A percentile compares a stretch with the other conserved stretches of the same genome.
phyloP scores from a whole-genome alignment of 2,888 invertebrate species.

The Mythimna lalbum region DNA sequence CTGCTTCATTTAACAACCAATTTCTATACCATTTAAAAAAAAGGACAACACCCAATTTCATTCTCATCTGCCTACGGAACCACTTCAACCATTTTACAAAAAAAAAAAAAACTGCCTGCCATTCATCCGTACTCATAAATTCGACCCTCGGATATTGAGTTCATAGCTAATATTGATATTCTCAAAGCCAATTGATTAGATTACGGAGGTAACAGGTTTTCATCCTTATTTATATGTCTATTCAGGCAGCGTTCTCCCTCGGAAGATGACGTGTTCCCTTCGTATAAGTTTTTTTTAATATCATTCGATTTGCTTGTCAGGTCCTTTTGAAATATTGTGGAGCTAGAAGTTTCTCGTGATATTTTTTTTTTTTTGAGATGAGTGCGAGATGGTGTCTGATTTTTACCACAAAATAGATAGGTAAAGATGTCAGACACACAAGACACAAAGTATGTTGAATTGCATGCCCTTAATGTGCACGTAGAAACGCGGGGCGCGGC shows the following conservation, averaged over 20 bases:
- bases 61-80: conserved; percentile 10
- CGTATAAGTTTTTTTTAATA: conserved; percentile 1
- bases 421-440: too few species aligned
- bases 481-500: too few species aligned
- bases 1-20: too few species aligned
- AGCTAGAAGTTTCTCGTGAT: too few species aligned
- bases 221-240: conserved; percentile 38
- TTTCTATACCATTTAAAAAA: too few species aligned
- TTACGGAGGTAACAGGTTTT: conserved; percentile 47
- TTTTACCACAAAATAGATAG: too few species aligned
- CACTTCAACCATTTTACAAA: background rate
- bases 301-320: background rate
- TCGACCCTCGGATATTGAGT: conserved; percentile 48
- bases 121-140: conserved; percentile 42
- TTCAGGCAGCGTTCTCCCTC: conserved; percentile 15
- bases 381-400: too few species aligned
- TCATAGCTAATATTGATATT: conserved; percentile 62
- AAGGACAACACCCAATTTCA: too few species aligned
- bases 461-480: too few species aligned
- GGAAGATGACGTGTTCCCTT: too few species aligned
- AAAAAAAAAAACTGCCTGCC: conserved; percentile 19
- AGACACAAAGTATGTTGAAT: too few species aligned
- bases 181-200: conserved; percentile 56
- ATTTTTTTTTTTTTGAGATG: too few species aligned
- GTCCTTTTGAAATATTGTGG: background rate